Percentiles rank a stretch among this genome's conserved stretches.
phyloP scores from a whole-genome alignment of 2,797 vertebrate species.

The Gila robusta region DNA sequence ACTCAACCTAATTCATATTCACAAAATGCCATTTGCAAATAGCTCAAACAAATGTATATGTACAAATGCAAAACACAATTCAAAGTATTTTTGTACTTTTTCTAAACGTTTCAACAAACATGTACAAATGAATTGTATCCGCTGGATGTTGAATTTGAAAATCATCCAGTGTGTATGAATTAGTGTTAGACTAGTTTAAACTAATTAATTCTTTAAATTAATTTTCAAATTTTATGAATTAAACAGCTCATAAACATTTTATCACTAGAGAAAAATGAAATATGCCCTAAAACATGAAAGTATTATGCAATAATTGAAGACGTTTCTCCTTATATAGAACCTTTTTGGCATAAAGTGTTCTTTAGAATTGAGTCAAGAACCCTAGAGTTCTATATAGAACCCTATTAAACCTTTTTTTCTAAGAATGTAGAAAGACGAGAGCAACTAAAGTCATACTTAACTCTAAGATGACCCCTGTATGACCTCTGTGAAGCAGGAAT shows the following conservation, averaged over 20 bases:
- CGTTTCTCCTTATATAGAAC: not conserved
- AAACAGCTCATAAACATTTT: no score
- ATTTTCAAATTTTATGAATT: no score
- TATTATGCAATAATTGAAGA: no score
- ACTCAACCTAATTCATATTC: not conserved
- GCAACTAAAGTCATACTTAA: no score
- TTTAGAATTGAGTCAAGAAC: not conserved
- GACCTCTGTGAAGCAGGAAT: not conserved
- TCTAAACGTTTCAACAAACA: no score
- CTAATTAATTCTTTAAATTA: no score
- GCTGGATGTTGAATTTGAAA: not conserved
- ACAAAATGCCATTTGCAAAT: not conserved
- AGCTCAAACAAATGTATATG: not conserved
- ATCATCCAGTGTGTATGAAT: not conserved
- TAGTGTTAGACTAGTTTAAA: no score
- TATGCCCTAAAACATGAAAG: no score
- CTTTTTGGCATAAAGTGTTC: not conserved
- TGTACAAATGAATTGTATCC: not conserved
- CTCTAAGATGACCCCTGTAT: not conserved
- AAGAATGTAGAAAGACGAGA: not conserved
- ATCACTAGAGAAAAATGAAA: no score
- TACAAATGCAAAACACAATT: not conserved
- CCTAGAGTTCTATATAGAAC: no score
- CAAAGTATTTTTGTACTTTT: not conserved
- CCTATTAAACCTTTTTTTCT: not conserved